Percentiles rank a stretch among this genome's conserved stretches.
These are phyloP conservation scores for Drosophila lacteicornis DNA, from an alignment of 1,140 invertebrate genomes.

Conservation along the genomic window DNA sequence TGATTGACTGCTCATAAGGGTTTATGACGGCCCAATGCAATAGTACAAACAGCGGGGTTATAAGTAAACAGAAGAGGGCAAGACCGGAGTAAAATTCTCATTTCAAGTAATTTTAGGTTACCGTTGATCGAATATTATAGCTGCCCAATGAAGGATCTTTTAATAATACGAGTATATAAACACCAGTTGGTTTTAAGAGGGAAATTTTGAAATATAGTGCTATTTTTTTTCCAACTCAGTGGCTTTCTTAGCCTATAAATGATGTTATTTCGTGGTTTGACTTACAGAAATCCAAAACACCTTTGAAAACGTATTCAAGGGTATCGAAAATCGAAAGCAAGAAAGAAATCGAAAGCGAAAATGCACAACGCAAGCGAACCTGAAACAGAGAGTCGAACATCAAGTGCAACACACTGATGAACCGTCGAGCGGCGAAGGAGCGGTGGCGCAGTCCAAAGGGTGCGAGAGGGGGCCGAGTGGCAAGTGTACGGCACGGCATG, in stretches of 20 bases:
- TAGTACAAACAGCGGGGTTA: not conserved
- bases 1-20: constrained; percentile 54
- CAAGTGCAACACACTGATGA: constrained; percentile 77
- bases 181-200: not conserved
- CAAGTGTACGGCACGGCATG: constrained; percentile 56
- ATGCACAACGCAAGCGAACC: constrained; percentile 38
- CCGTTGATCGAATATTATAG: too few species aligned
- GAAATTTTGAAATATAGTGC: too few species aligned
- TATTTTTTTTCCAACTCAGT: too few species aligned
- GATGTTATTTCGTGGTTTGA: not conserved
- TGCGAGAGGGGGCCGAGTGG: constrained; percentile 34
- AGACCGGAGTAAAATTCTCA: not conserved
- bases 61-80: not conserved
- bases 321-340: constrained; percentile 77
- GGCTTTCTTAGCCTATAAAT: not conserved
- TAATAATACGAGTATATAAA: not conserved
- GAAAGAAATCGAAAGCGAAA: constrained; percentile 79
- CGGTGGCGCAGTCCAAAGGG: constrained; percentile 14
- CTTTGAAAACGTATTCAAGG: constrained; percentile 60
- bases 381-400: constrained; percentile 48
- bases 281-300: constrained; percentile 16
- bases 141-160: not conserved
- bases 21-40: not conserved
- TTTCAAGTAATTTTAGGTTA: not conserved
- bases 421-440: constrained; percentile 28